Evolutionary conservation across 2,113 vertebrate genomes (phyloP), one percentile per base, ranked within the genome.

Genomic region (Apeltes quadracus): DNA sequence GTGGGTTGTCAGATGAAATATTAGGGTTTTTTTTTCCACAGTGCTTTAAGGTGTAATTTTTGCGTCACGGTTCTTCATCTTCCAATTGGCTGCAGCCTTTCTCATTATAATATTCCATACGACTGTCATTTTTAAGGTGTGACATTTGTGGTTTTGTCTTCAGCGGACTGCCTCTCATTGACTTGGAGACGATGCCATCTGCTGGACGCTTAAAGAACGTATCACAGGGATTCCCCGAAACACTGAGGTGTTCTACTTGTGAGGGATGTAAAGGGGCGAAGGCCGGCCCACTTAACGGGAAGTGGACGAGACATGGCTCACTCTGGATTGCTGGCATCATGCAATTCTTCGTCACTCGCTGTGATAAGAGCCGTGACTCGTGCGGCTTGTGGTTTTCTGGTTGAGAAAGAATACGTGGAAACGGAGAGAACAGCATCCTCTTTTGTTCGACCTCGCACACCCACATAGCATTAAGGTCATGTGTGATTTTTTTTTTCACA

Each of bases 141-240:
- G 83, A 56, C 58, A 56, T 56, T 61, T 66, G 67, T 46, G 20
- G 27, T 58, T 51, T 75, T 32, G 46, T 53, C 62, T 39, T 38
- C 20, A 5, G 34, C 58, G 54, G 72, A 59, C 36, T 72, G 43
- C 67, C 64, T 77, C n/a, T 55, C 29, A 79, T 86, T 84, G 53
- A 54, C 76, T 82, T 61, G 82, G 64, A 70, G 66, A 83, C 61
- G 43, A 13, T 69, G 84, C 91, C 91, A 89, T 87, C 91, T 91
- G 80, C 87, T 89, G 91, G 88, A 71, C 57, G 50, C 76, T 69
- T 68, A 22, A 5, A 29, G 51, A 63, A 69, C 4, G 18, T 15
- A 41, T 27, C 11, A 6, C 46, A 1, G 2, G 44, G 14, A 10
- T 29, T 27, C 13, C 5, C 15, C n/a, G 9, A 22, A 53, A 38